Evolutionary conservation across 2,113 vertebrate genomes (phyloP).

Genomic region (Otolemur garnettii): DNA sequence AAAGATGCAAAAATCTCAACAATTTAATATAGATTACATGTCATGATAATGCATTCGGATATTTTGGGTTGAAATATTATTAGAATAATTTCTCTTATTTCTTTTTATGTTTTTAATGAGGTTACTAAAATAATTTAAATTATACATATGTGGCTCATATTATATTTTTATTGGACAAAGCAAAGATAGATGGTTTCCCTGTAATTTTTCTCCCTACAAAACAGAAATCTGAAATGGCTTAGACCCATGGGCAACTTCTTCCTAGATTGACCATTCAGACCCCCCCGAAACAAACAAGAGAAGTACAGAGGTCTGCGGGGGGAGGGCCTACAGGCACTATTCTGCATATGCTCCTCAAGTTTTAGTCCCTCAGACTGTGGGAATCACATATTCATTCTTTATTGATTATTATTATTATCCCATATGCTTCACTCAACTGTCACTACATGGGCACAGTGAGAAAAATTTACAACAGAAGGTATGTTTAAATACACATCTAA

Average conservation of each 20-base stretch:
- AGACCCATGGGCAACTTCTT: neutral
- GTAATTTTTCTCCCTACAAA: neutral
- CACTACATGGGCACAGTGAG: neutral
- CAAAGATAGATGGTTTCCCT: neutral
- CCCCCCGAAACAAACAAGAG: neutral
- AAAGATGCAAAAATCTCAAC: neutral
- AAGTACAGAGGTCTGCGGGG: accelerated
- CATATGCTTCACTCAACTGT: constrained; percentile 4
- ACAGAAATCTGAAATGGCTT: neutral
- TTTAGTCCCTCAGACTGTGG: neutral
- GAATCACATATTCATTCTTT: neutral
- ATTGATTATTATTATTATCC: neutral
- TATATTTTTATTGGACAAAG: neutral
- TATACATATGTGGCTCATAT: neutral
- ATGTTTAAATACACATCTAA: constrained; percentile 19
- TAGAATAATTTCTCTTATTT: constrained; percentile 53
- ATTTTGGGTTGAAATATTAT: neutral
- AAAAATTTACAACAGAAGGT: constrained; percentile 57
- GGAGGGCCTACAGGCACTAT: neutral
- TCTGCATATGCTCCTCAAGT: neutral
- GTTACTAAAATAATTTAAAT: neutral
- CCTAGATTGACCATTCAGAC: neutral
- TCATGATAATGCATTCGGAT: neutral
- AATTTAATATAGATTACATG: neutral
- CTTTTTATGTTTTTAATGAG: constrained; percentile 1